Base-by-base conservation (phyloP, 2,888 invertebrate species). In the Reticulitermes lucifugus region DNA sequence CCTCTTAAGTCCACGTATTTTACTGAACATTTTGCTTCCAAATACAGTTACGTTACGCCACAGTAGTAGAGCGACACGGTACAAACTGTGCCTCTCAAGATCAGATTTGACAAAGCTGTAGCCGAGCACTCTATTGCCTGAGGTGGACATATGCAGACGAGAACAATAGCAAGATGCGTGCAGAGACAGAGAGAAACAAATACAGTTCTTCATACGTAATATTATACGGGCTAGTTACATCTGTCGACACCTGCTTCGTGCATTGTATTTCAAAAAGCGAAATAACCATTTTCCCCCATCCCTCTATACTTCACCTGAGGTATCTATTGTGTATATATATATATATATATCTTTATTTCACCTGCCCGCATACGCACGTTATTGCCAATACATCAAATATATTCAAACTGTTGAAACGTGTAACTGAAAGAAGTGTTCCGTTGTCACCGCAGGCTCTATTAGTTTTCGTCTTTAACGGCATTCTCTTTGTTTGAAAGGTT, bases 131-230 rank as follows among this genome's bases (percentile, higher is more conserved):
- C 5, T 55, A 18, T 14, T 55, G 55, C 18, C 18, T 55, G 55
- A 55, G 55, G 25, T n/a, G 65, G 25, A 10, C n/a, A 65, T 7
- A 9, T 14, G n/a, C 25, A 65, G 65, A n/a, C 35, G 6, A 3
- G 55, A 80, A 60, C 60, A 80, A 22, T 29, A 29, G 18, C 41
- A 73, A 41, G 35, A 73, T 73, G 73, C 73, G 73, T 73, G 41
- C 21, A 41, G 35, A 73, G 35, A 29, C 35, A 80, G 60, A 60
- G n/a, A 80, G 80, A 80, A 80, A 59, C 41, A 80, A 80, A 80
- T 79, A 79, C n/a, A 80, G 60, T 80, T 60, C 60, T 80, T 80
- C 80, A 80, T 80, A 80, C 80, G 60, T 80, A 80, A 80, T 60
- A 80, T 80, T 80, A 80, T 80, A 80, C 80, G 80, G 80, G 80